Evolutionary conservation across 2,797 vertebrate species (phyloP).

Genomic region (Myotis findleyi): DNA sequence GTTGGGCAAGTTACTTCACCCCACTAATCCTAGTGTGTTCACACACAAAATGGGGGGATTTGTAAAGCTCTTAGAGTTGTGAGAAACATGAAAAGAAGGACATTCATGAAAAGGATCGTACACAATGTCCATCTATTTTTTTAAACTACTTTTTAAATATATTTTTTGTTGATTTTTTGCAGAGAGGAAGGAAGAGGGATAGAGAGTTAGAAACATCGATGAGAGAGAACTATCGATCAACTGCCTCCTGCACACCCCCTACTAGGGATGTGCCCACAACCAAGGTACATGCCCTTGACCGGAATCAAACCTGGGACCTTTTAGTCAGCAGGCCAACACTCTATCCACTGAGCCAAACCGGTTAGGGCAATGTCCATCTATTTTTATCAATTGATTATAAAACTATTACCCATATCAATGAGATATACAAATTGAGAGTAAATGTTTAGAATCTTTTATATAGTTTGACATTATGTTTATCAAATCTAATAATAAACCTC

Average conservation of each 20-base stretch:
- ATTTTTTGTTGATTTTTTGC: too few species aligned
- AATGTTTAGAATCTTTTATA: slow-evolving; percentile 32
- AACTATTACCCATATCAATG: background rate
- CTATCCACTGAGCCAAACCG: too few species aligned
- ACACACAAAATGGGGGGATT: background rate
- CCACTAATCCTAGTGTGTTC: slow-evolving; percentile 42
- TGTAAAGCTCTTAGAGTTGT: background rate
- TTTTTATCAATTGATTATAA: background rate
- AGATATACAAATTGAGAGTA: slow-evolving; percentile 4
- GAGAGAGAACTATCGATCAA: too few species aligned
- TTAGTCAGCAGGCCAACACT: too few species aligned
- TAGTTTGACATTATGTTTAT: background rate
- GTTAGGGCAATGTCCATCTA: too few species aligned
- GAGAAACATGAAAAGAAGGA: background rate
- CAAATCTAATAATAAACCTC: slow-evolving; percentile 35
- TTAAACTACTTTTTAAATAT: too few species aligned
- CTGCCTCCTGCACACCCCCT: too few species aligned
- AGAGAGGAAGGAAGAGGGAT: too few species aligned
- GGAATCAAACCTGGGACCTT: too few species aligned
- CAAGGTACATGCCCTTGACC: too few species aligned
- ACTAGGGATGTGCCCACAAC: too few species aligned
- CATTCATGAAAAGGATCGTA: background rate
- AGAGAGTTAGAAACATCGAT: too few species aligned
- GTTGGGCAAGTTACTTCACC: slow-evolving; percentile 58
- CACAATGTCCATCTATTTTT: background rate